phyloP scores from a whole-genome alignment of 2,113 vertebrate genomes.

The Athene noctua region DNA sequence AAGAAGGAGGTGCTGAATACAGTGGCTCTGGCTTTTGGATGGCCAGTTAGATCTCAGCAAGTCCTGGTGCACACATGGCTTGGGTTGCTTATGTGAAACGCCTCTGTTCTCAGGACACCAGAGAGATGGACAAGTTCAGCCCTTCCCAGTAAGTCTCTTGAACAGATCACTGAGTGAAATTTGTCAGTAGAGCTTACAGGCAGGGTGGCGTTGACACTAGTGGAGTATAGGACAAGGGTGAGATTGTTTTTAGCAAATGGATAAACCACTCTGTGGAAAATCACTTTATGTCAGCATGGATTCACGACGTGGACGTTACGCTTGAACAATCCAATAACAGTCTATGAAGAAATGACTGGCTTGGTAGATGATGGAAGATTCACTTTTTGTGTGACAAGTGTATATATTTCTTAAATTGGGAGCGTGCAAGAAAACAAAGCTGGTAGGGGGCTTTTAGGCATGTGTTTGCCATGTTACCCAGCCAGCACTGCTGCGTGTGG shows the following conservation, averaged over 20 bases:
- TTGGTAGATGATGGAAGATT: not conserved
- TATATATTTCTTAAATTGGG: too few species aligned
- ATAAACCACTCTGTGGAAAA: not conserved
- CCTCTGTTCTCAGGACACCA: not conserved
- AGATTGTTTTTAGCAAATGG: not conserved
- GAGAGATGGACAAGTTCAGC: not conserved
- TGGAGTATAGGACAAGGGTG: not conserved
- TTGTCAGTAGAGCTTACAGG: not conserved
- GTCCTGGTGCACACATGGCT: not conserved
- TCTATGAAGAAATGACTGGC: not conserved
- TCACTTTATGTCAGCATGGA: not conserved
- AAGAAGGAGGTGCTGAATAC: not conserved
- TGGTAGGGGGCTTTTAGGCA: too few species aligned
- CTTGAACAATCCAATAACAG: not conserved
- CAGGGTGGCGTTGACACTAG: not conserved
- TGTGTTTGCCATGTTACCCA: too few species aligned
- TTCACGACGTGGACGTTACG: not conserved
- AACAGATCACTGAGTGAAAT: not conserved
- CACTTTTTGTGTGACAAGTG: too few species aligned
- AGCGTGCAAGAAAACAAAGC: too few species aligned
- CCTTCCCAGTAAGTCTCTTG: not conserved
- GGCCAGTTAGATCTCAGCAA: not conserved
- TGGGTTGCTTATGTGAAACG: not conserved
- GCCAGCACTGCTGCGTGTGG: too few species aligned
- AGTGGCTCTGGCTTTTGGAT: not conserved